Conservation (phyloP, 2,888 invertebrate species). For the Blastobasis adustella region DNA sequence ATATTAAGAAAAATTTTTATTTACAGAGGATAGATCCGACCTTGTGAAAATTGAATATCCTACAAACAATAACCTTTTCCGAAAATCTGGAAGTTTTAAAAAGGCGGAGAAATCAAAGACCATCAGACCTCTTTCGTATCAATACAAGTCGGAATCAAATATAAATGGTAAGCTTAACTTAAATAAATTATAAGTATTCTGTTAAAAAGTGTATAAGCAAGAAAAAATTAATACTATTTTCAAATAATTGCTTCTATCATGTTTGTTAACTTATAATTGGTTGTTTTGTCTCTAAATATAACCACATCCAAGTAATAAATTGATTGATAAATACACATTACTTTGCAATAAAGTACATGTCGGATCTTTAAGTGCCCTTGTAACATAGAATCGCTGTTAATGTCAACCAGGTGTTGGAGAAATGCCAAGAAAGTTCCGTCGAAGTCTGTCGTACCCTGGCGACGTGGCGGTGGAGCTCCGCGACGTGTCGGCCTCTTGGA, state of each 20-base stretch:
- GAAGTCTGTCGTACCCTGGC: conserved; percentile 42
- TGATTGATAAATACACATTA: too few relatives aligned
- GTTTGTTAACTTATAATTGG: too few relatives aligned
- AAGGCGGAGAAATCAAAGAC: conserved; percentile 18
- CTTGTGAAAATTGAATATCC: conserved; percentile 18
- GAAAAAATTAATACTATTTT: too few relatives aligned
- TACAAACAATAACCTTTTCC: conserved; percentile 34
- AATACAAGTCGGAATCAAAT: conserved; percentile 26
- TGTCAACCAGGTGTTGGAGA: background rate
- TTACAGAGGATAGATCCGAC: conserved; percentile 55
- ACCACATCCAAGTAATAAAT: too few relatives aligned
- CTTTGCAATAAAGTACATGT: too few relatives aligned
- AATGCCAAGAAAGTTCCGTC: conserved; percentile 24
- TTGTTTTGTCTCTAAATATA: too few relatives aligned
- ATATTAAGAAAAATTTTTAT: conserved; percentile 11
- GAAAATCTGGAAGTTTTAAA: conserved; percentile 31
- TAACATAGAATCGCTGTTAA: too few relatives aligned
- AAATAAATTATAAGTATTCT: too few relatives aligned
- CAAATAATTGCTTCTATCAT: too few relatives aligned
- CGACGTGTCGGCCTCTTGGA: conserved; percentile 70
- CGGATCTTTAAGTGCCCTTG: too few relatives aligned
- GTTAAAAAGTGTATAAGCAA: too few relatives aligned
- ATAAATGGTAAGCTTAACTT: too few relatives aligned
- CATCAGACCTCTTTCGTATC: conserved; percentile 48
- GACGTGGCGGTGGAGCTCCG: conserved; percentile 47